Base-by-base conservation (phyloP, 2,113 vertebrate species). In the Canis aureus region DNA sequence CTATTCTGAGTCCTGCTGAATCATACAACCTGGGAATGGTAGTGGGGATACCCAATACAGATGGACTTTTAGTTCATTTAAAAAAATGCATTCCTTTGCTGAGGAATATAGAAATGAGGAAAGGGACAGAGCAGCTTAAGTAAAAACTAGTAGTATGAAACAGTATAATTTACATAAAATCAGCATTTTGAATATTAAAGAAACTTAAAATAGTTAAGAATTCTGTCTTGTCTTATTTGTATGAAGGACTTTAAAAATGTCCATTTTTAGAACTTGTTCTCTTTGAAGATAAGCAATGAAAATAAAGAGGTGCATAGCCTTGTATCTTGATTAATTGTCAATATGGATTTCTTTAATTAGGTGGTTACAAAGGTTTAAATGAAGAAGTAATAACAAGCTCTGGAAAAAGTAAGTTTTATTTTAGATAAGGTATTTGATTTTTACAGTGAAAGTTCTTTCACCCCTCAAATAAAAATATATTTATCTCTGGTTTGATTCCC, bases 351-450 rank as follows among this genome's bases (percentile, higher is more conserved):
- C 95, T 98, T 97, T 98, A 92, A 74, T 76, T 84, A 99, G 98
- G 98, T 95, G 98, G 96, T 91, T 98, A 97, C 91, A 98, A 92
- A 98, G 98, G 98, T 69, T 81, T 60, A 80, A 97, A 96, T 94
- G 98, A 98, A 98, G 98, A 98, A 94, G 51, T 96, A 66, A 76
- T 97, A 78, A 95, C 98, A 55, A 66, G 62, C 80, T 97, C 95
- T 96, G 97, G 57, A 97, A 98, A 93, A 97, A 98, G 98, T 99
- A 98, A 98, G 98, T 96, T 84, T 85, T 95, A 74, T 22, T 96
- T 98, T 51, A 88, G 93, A 83, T 78, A 92, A 95, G 4, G 3
- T 82, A 53, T 94, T 96, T 84, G 32, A 78, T 82, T 95, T 95
- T 97, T 95, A n/a, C 59, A 67, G 60, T 80, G 32, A 85, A 27